These are phyloP conservation scores for Scrobipalpa costella DNA, from an alignment of 2,888 invertebrate species.

Conservation along the genomic window DNA sequence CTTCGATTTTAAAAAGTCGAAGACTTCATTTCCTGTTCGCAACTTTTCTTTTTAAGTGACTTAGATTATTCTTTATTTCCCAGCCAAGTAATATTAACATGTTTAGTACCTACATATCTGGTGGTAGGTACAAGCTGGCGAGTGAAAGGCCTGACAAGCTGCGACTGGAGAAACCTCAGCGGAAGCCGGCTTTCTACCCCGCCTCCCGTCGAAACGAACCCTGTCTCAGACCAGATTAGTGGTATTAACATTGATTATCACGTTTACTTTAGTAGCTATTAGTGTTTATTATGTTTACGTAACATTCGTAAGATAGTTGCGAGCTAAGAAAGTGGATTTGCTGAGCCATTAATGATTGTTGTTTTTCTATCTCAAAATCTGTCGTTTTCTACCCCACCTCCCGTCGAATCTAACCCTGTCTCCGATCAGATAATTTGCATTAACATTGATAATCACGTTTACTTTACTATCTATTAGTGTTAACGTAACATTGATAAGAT, in stretches of 20 bases:
- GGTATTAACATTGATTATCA: slow-evolving; percentile 11
- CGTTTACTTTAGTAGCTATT: neutral
- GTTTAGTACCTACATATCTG: too few species aligned
- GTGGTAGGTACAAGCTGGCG: slow-evolving; percentile 42
- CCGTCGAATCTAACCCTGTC: too few species aligned
- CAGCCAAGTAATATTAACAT: too few species aligned
- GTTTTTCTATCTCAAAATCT: too few species aligned
- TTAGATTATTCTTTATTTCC: too few species aligned
- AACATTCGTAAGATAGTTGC: neutral
- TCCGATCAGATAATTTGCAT: too few species aligned
- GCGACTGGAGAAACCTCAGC: slow-evolving; percentile 69
- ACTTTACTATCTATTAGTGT: too few species aligned
- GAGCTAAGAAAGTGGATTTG: neutral
- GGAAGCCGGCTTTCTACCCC: slow-evolving; percentile 78
- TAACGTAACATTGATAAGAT: too few species aligned
- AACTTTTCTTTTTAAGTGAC: slow-evolving; percentile 37
- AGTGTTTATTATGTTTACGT: slow-evolving; percentile 4
- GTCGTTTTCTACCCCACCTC: too few species aligned
- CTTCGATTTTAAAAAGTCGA: too few species aligned
- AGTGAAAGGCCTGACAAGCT: slow-evolving; percentile 63
- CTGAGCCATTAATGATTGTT: neutral
- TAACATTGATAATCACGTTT: too few species aligned
- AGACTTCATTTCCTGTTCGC: too few species aligned
- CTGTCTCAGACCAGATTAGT: slow-evolving; percentile 36
- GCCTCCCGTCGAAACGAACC: slow-evolving; percentile 67